phyloP scores from a whole-genome alignment of 2,113 vertebrate genomes.

The Crypturellus undulatus region DNA sequence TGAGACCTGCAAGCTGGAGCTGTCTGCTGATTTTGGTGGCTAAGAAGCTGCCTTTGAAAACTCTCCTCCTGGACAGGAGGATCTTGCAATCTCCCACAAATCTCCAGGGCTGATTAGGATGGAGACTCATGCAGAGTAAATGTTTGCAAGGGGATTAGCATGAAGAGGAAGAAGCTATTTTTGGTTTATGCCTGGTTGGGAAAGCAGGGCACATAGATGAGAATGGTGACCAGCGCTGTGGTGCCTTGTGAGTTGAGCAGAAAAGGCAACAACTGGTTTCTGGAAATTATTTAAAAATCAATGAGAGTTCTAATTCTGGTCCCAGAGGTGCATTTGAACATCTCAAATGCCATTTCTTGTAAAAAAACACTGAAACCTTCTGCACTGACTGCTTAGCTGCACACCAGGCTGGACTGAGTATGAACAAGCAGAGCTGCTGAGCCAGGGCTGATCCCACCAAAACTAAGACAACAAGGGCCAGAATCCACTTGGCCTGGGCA shows the following conservation, averaged over 20 bases:
- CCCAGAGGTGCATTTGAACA: background rate
- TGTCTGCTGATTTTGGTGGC: background rate
- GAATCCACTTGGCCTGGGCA: background rate
- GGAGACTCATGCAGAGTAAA: background rate
- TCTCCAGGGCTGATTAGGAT: background rate
- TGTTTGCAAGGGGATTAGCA: background rate
- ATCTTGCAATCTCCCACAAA: background rate
- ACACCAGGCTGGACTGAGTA: accelerated
- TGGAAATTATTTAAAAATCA: background rate
- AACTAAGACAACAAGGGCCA: accelerated
- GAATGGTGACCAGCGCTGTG: background rate
- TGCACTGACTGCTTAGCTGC: background rate
- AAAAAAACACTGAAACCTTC: background rate
- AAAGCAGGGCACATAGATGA: background rate
- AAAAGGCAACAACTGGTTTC: background rate
- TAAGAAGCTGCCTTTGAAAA: background rate
- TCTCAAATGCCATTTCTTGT: background rate
- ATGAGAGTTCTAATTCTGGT: background rate
- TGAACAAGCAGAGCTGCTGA: background rate
- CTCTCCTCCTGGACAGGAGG: background rate
- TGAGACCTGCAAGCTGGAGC: background rate
- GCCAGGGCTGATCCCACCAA: background rate
- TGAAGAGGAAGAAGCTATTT: background rate
- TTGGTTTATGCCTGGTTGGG: background rate
- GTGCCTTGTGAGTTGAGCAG: background rate